Evolutionary conservation across 2,888 invertebrate genomes (phyloP), one percentile per base, ranked within the genome.

Genomic region (Caenorhabditis uteleia): DNA sequence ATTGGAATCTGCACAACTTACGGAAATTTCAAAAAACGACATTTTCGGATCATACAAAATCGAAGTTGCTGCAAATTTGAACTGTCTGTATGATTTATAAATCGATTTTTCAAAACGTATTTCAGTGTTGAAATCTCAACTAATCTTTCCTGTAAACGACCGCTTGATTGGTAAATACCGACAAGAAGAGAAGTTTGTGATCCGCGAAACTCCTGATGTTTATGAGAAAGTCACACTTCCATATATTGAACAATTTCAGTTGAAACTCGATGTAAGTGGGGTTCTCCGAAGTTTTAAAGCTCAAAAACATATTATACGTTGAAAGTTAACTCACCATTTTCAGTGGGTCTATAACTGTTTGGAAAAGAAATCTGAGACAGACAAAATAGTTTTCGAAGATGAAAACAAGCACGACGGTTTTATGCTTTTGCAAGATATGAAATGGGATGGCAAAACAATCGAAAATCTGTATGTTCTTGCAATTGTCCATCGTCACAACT

Each of bases 321-420:
- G 29, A 50, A 48, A 50, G 14, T 45, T 36, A 23, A 36, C 16
- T 25, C 3, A 12, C 7, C 2, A 18, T 20, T 88, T 89, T 20
- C 85, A 95, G 92, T 98, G 98, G 98, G 91, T 97, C 0, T 91
- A 92, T 84, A 99, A 99, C 84, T 93, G 98, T 66, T 84, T 98
- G 49, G 91, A 93, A 54, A 92, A 93, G 79, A 92, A 91, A 84
- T 89, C 90, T 43, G 98, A 98, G 86, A 86, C 87, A 2, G 95
- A 97, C 23, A 88, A 92, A 68, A 89, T 98, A 44, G 87, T 94
- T 6, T 90, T 89, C 83, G 91, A 92, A 84, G 91, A 93, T 84
- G 77, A 87, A 5, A 89, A 92, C 83, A 88, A 90, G 1, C 88
- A 88, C 40, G 89, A 85, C 66, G 95, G 95, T 0, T 97, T 95